A percentile compares a stretch with the other conserved stretches of the same genome.
Evolutionary conservation across 2,113 vertebrate genomes (phyloP).

Genomic region (Enhydra lutris): DNA sequence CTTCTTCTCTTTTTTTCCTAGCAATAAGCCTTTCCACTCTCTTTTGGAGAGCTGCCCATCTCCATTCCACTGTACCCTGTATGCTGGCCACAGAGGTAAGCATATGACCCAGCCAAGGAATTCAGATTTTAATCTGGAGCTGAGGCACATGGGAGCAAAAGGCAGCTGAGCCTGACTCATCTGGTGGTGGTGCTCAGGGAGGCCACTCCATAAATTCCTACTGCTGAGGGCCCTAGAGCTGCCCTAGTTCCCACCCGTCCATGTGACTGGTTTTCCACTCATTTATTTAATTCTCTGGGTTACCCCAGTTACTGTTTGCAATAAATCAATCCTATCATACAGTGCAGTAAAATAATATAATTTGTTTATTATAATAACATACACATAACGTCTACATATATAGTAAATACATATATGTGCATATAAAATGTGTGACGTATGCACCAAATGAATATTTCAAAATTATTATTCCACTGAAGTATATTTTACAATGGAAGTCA

Average conservation of each 20-base stretch:
- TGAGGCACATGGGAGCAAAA: background rate
- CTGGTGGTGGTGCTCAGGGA: accelerated
- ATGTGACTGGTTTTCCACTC: background rate
- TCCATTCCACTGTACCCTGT: background rate
- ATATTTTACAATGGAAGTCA: background rate
- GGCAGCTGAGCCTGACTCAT: background rate
- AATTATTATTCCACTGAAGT: background rate
- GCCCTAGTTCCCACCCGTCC: too few relatives aligned
- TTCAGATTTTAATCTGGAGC: background rate
- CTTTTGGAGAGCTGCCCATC: background rate
- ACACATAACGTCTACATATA: background rate
- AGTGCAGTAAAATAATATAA: background rate
- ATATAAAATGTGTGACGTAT: background rate
- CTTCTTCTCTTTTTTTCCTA: background rate
- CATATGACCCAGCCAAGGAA: background rate
- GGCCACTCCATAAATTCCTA: too few relatives aligned
- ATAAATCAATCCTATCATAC: background rate
- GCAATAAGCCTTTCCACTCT: background rate
- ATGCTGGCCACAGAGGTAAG: background rate
- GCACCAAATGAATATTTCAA: background rate
- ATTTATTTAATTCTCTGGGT: background rate
- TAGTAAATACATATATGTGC: background rate
- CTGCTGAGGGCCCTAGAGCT: background rate
- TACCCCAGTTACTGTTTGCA: background rate
- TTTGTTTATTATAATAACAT: background rate